These are phyloP conservation scores for Hypena proboscidalis DNA, from an alignment of 2,888 invertebrate genomes.

Conservation along the genomic window DNA sequence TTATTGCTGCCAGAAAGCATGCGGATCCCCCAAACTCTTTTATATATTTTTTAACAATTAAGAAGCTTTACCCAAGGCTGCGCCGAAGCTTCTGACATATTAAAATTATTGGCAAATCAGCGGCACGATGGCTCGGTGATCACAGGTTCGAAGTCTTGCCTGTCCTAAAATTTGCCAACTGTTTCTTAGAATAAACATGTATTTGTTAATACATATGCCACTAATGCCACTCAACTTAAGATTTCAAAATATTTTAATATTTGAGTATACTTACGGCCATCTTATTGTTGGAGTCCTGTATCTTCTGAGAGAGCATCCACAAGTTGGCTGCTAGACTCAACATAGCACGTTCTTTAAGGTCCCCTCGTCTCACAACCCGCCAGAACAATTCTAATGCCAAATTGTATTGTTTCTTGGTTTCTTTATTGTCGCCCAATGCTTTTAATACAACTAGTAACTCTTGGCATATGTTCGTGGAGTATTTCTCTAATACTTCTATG, in stretches of 20 bases:
- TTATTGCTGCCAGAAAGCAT: too few species aligned
- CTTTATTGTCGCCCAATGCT: conserved; percentile 87
- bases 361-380: conserved; percentile 87
- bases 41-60: too few species aligned
- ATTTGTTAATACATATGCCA: too few species aligned
- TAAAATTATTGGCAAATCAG: too few species aligned
- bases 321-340: conserved; percentile 90
- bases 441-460: conserved; percentile 90
- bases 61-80: too few species aligned
- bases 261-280: conserved; percentile 55
- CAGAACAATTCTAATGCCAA: conserved; percentile 91
- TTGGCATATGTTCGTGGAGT: conserved; percentile 91
- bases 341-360: conserved; percentile 86
- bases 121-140: too few species aligned
- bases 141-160: too few species aligned
- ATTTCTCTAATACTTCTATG: conserved; percentile 90
- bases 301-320: conserved; percentile 92
- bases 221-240: too few species aligned
- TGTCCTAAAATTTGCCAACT: too few species aligned
- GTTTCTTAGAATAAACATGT: too few species aligned
- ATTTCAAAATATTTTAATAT: neutral
- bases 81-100: too few species aligned
- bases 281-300: conserved; percentile 66
- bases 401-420: conserved; percentile 88
- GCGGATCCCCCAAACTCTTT: too few species aligned